These are phyloP conservation scores for Anabas testudineus DNA, from an alignment of 2,797 vertebrate species.

Conservation along the genomic window DNA sequence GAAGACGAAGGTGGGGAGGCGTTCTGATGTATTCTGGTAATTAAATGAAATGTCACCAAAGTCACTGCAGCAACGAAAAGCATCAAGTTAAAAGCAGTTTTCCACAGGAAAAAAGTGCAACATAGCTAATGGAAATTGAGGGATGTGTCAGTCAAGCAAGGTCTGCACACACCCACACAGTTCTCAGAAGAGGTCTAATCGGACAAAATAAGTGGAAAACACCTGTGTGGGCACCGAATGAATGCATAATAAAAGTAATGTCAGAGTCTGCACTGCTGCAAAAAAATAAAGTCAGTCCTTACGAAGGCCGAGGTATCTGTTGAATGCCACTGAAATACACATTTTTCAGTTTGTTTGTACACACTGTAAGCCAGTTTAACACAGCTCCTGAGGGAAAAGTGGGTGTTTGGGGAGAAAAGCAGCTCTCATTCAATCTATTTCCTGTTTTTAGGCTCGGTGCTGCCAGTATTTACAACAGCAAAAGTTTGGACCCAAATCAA, in stretches of 20 bases:
- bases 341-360: background rate
- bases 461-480: background rate
- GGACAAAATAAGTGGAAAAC: background rate
- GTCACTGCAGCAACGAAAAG: conserved; percentile 5
- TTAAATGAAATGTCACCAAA: conserved; percentile 44
- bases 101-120: background rate
- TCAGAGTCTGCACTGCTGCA: conserved; percentile 1
- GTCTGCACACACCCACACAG: conserved; percentile 12
- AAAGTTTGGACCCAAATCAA: background rate
- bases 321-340: background rate
- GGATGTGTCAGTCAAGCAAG: conserved; percentile 4
- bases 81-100: background rate
- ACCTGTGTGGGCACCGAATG: conserved; percentile 14
- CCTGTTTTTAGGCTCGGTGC: background rate
- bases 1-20: background rate
- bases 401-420: background rate
- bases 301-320: background rate
- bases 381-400: background rate
- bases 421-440: background rate
- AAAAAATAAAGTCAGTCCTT: background rate
- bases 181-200: conserved; percentile 25
- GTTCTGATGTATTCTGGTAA: conserved; percentile 9
- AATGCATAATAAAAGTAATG: conserved; percentile 6
- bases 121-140: background rate
- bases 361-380: background rate